A percentile compares a stretch with the other conserved stretches of the same genome.
Evolutionary conservation across 2,888 invertebrate species (phyloP).

Genomic region (Eupithecia pulchellata): DNA sequence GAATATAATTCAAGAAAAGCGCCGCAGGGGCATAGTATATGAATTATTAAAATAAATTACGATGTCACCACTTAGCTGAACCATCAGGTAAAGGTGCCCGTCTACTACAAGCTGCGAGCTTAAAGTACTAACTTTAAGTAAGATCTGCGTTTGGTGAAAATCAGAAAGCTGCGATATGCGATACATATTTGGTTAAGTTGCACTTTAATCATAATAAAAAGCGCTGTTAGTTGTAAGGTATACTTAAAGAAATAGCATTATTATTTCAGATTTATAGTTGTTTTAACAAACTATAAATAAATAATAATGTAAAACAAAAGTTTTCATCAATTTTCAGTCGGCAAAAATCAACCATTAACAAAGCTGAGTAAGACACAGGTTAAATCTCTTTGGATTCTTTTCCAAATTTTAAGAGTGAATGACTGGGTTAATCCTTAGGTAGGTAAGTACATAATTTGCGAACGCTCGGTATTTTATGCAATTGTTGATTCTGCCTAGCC

Average conservation of each 20-base stretch:
- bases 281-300: too few relatives aligned
- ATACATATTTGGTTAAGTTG: too few relatives aligned
- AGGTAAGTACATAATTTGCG: too few relatives aligned
- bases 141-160: not conserved
- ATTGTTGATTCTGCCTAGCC: too few relatives aligned
- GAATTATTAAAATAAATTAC: conserved; percentile 36
- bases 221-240: too few relatives aligned
- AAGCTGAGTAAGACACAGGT: not conserved
- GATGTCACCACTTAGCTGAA: conserved; percentile 32
- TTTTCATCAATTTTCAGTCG: not conserved
- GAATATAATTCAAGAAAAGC: conserved; percentile 13
- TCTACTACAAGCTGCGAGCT: not conserved
- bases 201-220: too few relatives aligned
- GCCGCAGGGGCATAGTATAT: conserved; percentile 8
- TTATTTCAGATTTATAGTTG: not conserved
- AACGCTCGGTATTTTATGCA: too few relatives aligned
- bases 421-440: too few relatives aligned
- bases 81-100: not conserved
- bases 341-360: not conserved
- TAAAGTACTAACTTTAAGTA: not conserved
- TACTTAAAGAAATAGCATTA: not conserved
- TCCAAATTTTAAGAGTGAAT: not conserved
- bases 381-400: not conserved
- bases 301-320: too few relatives aligned
- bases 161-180: not conserved